phyloP scores from a whole-genome alignment of 2,113 vertebrate species.

The Castor canadensis region DNA sequence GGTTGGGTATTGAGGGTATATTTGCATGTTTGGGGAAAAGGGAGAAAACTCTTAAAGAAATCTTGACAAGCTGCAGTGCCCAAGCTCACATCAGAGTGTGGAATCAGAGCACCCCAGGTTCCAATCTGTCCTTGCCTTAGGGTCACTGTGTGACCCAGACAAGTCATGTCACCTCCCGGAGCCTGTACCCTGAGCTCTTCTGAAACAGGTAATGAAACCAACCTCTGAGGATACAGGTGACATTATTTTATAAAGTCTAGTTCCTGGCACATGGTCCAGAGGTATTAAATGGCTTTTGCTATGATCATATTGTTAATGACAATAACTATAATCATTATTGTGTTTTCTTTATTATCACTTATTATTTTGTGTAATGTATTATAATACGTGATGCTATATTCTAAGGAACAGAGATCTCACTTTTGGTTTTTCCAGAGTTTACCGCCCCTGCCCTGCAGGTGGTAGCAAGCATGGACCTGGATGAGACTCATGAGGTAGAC shows the following conservation, averaged over 20 bases:
- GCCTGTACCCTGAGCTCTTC: not conserved
- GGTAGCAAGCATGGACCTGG: not conserved
- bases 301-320: not conserved
- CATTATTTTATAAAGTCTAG: not conserved
- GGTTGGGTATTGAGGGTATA: not conserved
- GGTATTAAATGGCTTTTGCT: not conserved
- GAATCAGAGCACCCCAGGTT: not conserved
- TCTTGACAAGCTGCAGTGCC: not conserved
- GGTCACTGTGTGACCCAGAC: not conserved
- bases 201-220: rapidly evolving
- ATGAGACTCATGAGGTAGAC: not conserved
- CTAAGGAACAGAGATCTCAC: not conserved
- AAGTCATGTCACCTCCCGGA: not conserved
- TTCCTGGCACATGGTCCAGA: not conserved
- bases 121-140: not conserved
- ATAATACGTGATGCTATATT: not conserved
- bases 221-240: not conserved
- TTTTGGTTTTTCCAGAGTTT: not conserved
- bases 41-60: no score
- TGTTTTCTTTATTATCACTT: not conserved
- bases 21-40: not conserved
- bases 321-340: not conserved
- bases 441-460: not conserved
- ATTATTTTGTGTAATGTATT: not conserved
- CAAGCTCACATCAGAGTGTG: not conserved